These are phyloP conservation scores for Porites cylindrica DNA, from an alignment of 92 coral and sea anemone species.

Conservation along the genomic window DNA sequence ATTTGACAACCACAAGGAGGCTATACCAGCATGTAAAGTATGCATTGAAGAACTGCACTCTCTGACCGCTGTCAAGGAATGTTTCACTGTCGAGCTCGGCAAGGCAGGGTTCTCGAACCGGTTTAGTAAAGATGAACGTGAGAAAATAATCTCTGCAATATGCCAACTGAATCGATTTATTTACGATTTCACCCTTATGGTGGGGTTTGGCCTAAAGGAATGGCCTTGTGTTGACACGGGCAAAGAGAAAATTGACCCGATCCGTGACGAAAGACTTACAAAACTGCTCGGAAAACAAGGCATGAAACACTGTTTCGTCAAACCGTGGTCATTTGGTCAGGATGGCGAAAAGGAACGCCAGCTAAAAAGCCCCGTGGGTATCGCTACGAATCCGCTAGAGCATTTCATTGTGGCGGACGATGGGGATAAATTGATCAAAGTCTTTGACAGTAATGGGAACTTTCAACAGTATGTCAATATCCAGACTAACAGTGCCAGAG, in stretches of 20 bases:
- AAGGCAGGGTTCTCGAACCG: neutral
- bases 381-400: neutral
- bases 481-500: neutral
- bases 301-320: neutral
- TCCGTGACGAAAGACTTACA: neutral
- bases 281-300: neutral
- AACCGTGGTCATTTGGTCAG: neutral
- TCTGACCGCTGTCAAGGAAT: neutral
- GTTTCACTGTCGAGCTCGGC: neutral
- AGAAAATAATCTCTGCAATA: neutral
- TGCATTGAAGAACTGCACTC: constrained; percentile 1
- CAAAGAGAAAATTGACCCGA: neutral
- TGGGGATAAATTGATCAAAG: neutral
- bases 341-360: neutral
- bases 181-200: constrained; percentile 2
- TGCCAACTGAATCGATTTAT: neutral
- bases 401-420: neutral
- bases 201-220: neutral
- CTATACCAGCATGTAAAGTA: constrained; percentile 4
- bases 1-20: neutral
- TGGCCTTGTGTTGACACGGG: constrained; percentile 15
- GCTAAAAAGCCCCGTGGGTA: neutral
- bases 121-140: neutral
- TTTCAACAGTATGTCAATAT: neutral
- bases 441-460: neutral